Evolutionary conservation across 1,140 invertebrate species (phyloP), one percentile per base, ranked within the genome.

Genomic region (Drosophila subpulchrella): DNA sequence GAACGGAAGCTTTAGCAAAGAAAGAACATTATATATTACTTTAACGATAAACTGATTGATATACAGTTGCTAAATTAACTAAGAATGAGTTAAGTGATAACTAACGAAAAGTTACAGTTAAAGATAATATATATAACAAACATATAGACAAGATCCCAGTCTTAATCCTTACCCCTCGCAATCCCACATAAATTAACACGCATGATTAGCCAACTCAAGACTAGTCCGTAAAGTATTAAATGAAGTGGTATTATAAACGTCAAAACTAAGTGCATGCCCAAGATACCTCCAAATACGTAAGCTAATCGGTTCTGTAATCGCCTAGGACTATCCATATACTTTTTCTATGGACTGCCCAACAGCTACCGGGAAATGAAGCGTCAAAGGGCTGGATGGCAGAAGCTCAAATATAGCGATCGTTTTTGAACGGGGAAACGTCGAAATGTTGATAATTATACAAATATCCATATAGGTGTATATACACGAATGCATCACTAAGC

Each of bases 291-390:
- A 20, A 15, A 17, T 58, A 42, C 39, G 30, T 30, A 12, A 48
- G 48, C 68, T 71, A 71, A 71, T 71, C 38, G 13, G 36, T 57
- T 71, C 63, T 68, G n/a, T 6, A 48, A 30, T 44, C 53, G 39
- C 48, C 41, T 54, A 92, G 91, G 91, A 67, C 72, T 92, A 3
- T 83, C 84, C 71, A 89, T 92, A 72, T 92, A 92, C 77, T 92
- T 92, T 41, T 71, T 89, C 51, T 92, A 92, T 32, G 91, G 91
- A 56, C 80, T 92, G 46, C 91, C 88, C 30, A 92, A 92, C 73
- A 92, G 91, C 89, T 92, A 85, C 61, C 89, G 88, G 32, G 84
- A 92, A 36, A 68, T 92, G 70, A 75, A 75, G 51, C 86, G 91
- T 15, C 88, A 89, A 70, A 72, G 83, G 36, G 72, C 78, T 48